Evolutionary conservation across 2,888 invertebrate species (phyloP).

Genomic region (Clusia tigrina): DNA sequence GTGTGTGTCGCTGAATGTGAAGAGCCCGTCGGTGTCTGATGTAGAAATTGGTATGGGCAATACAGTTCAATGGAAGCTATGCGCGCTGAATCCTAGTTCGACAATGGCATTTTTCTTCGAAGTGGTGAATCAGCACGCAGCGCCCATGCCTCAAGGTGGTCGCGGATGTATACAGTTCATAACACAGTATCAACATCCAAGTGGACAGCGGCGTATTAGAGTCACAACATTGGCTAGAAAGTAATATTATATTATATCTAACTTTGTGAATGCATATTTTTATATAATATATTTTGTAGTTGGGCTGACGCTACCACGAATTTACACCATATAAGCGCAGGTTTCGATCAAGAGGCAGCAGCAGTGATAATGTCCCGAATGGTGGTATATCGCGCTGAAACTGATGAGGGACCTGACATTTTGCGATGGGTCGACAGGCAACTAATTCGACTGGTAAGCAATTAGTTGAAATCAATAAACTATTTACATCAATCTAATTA

Average conservation of each 20-base stretch:
- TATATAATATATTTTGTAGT: slow-evolving; percentile 63
- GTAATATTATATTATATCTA: slow-evolving; percentile 63
- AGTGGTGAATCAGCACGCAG: slow-evolving; percentile 93
- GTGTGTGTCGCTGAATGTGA: slow-evolving; percentile 92
- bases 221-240: slow-evolving; percentile 98
- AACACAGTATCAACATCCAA: slow-evolving; percentile 97
- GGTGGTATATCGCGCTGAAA: slow-evolving; percentile 95
- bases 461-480: neutral
- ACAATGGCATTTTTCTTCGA: slow-evolving; percentile 97
- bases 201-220: slow-evolving; percentile 91
- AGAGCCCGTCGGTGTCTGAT: slow-evolving; percentile 92
- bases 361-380: slow-evolving; percentile 97
- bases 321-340: slow-evolving; percentile 89
- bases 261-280: slow-evolving; percentile 2
- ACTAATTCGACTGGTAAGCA: slow-evolving; percentile 87
- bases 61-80: slow-evolving; percentile 98
- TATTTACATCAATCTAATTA: slow-evolving; percentile 8
- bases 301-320: slow-evolving; percentile 96
- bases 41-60: slow-evolving; percentile 97
- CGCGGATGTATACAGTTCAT: slow-evolving; percentile 98
- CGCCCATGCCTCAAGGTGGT: slow-evolving; percentile 94
- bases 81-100: slow-evolving; percentile 89
- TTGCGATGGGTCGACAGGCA: slow-evolving; percentile 98
- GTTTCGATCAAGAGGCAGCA: slow-evolving; percentile 98
- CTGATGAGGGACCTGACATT: slow-evolving; percentile 95